phyloP scores from a whole-genome alignment of 2,113 vertebrate species.

The cat (Felis catus) region F.catus_Fca126_mat1.0 CM031429.1:61064501-61065000 shows the following conservation, averaged over 20 bases:
- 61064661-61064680: not conserved
- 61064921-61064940: too few relatives aligned
- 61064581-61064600: not conserved
- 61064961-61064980: too few relatives aligned
- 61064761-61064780: not conserved
- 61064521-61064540: not conserved
- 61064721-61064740: not conserved
- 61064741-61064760: not conserved
- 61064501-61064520: not conserved
- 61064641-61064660: not conserved
- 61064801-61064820: not conserved
- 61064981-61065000: too few relatives aligned
- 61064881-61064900: not conserved
- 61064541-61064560: not conserved
- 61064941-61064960: too few relatives aligned
- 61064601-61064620: not conserved
- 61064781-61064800: not conserved
- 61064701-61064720: not conserved
- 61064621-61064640: not conserved
- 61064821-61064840: not conserved
- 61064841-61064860: not conserved
- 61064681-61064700: not conserved
- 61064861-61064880: not conserved
- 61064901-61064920: not conserved
- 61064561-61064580: not conserved